phyloP scores from a whole-genome alignment of 2,888 invertebrate species.

The Diaphora mendica region DNA sequence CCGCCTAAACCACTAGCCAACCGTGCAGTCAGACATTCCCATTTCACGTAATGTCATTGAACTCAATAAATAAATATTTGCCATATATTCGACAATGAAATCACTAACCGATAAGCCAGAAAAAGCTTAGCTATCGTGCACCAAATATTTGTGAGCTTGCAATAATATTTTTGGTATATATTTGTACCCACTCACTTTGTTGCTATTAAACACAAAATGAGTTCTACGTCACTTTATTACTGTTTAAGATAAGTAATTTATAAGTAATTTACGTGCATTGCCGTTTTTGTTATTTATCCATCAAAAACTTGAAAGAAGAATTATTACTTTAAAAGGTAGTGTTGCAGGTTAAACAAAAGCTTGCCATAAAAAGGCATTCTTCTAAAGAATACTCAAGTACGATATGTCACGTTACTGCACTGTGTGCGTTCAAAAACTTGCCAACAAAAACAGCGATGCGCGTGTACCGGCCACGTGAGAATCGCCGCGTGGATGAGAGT shows the following conservation, averaged over 20 bases:
- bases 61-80: background rate
- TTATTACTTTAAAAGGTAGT: background rate
- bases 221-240: too few species aligned
- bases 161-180: background rate
- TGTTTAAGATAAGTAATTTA: background rate
- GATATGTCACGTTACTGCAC: conserved; percentile 60
- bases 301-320: background rate
- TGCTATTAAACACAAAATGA: background rate
- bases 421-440: conserved; percentile 59
- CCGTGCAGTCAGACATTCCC: too few species aligned
- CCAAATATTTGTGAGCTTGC: background rate
- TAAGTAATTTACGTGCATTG: too few species aligned
- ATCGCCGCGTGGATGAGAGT: conserved; percentile 16
- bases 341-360: conserved; percentile 1
- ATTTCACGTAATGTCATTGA: background rate
- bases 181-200: background rate
- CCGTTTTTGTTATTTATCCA: background rate
- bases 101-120: background rate
- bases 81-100: background rate
- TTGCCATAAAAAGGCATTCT: background rate
- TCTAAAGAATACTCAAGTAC: conserved; percentile 8
- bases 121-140: background rate
- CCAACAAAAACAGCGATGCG: conserved; percentile 61
- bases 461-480: conserved; percentile 58
- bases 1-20: too few species aligned